Percentiles rank a stretch among this genome's conserved stretches.
These are phyloP conservation scores for Diarsia dahlii DNA, from an alignment of 2,888 invertebrate species.

Conservation along the genomic window DNA sequence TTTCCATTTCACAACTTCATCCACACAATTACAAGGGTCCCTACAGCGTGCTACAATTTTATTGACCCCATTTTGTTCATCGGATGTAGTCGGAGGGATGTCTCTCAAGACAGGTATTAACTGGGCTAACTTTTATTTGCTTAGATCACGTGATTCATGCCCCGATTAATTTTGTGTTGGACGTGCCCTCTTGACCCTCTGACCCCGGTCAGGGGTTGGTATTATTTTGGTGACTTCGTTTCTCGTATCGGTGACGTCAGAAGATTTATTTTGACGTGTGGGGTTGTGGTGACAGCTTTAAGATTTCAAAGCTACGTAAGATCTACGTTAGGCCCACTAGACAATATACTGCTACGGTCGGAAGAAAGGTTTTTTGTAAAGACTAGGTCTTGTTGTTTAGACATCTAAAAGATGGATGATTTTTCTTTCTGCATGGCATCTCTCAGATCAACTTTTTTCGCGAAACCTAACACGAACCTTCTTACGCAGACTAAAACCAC, in stretches of 20 bases:
- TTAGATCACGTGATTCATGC: constrained; percentile 64
- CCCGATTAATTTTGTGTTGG: constrained; percentile 59
- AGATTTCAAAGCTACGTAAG: neutral
- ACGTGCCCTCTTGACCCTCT: constrained; percentile 49
- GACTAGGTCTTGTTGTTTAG: neutral
- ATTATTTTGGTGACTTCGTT: constrained; percentile 37
- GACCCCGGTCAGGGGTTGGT: constrained; percentile 26
- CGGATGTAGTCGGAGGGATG: constrained; percentile 45
- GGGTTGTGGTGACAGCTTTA: neutral
- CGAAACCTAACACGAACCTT: no score
- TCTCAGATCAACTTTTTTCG: no score
- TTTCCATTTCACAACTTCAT: constrained; percentile 9
- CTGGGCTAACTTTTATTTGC: constrained; percentile 62
- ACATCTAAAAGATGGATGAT: neutral
- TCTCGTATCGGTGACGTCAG: constrained; percentile 21
- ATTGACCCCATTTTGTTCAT: constrained; percentile 57
- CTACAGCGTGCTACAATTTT: constrained; percentile 54
- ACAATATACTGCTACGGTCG: neutral
- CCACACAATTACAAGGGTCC: constrained; percentile 33
- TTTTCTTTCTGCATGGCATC: no score
- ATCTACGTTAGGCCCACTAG: neutral
- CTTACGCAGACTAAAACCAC: no score
- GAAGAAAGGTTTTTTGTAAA: neutral
- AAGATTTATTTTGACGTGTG: neutral
- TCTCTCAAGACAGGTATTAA: constrained; percentile 67